Conservation (phyloP, 2,797 vertebrate genomes). For the Synanceia verrucosa region DNA sequence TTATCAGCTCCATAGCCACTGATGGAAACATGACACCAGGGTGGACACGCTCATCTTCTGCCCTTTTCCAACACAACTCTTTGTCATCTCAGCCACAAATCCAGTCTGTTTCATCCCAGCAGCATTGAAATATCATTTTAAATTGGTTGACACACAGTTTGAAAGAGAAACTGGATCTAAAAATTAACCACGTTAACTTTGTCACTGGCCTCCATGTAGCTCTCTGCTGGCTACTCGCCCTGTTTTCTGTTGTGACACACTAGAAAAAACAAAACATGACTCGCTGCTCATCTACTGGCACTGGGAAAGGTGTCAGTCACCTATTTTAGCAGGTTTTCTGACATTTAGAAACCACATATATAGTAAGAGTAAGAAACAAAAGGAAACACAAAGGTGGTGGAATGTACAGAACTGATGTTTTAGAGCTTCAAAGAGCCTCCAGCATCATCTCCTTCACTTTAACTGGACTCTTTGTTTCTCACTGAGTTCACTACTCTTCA, state of each 20-base stretch:
- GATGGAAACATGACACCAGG: not conserved
- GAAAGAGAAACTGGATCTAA: not conserved
- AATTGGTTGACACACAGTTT: not conserved
- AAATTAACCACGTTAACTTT: not conserved
- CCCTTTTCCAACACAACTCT: no score
- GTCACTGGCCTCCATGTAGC: not conserved
- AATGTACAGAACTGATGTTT: no score
- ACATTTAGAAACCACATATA: not conserved
- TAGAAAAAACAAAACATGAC: not conserved
- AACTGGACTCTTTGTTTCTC: no score
- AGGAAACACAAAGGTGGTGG: not conserved
- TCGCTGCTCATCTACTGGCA: not conserved
- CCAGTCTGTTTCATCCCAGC: not conserved
- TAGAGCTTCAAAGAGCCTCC: no score
- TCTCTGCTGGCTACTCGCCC: not conserved
- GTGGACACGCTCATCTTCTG: not conserved
- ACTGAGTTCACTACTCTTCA: no score
- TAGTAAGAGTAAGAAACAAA: not conserved
- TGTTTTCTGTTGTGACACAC: not conserved
- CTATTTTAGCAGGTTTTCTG: no score
- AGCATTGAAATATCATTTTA: not conserved
- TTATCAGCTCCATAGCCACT: not conserved
- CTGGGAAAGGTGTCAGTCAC: not conserved
- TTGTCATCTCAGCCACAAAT: not conserved
- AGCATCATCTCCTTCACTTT: no score